A percentile compares a stretch with the other conserved stretches of the same genome.
Conservation (phyloP, 2,113 vertebrate species). For the Philantomba maxwellii region DNA sequence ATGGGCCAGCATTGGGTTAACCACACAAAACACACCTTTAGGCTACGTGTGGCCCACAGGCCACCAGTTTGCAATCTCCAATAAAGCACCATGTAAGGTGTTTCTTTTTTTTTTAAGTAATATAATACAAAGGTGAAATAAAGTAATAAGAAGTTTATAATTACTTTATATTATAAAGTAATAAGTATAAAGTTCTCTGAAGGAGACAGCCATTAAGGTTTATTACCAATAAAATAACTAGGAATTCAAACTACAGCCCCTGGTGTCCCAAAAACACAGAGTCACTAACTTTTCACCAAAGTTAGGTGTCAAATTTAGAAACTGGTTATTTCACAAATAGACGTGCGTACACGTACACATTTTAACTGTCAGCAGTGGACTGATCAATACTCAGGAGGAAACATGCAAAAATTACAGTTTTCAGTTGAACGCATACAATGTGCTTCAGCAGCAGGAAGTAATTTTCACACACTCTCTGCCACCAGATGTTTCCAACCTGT, state of each 20-base stretch:
- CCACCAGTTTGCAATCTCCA: neutral
- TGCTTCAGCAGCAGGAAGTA: conserved; percentile 17
- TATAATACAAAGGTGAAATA: neutral
- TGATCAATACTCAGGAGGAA: conserved; percentile 31
- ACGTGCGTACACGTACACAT: neutral
- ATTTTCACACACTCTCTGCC: neutral
- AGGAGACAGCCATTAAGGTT: neutral
- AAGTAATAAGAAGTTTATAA: neutral
- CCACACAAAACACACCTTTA: neutral
- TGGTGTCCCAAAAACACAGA: neutral
- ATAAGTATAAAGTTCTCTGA: neutral
- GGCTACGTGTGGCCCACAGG: neutral
- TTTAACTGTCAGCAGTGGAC: neutral
- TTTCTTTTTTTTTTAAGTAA: neutral
- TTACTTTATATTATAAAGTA: neutral
- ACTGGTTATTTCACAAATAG: conserved; percentile 42
- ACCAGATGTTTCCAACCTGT: conserved; percentile 5
- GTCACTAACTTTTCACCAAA: neutral
- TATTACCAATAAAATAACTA: conserved; percentile 23
- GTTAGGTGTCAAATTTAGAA: conserved; percentile 21
- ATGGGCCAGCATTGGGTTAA: neutral
- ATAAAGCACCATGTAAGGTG: neutral
- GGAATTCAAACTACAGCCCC: neutral
- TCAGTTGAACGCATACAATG: conserved; percentile 9
- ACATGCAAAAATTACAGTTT: conserved; percentile 44